Evolutionary conservation across 1,140 invertebrate species (phyloP).

Genomic region (Drosophila takahashii): DNA sequence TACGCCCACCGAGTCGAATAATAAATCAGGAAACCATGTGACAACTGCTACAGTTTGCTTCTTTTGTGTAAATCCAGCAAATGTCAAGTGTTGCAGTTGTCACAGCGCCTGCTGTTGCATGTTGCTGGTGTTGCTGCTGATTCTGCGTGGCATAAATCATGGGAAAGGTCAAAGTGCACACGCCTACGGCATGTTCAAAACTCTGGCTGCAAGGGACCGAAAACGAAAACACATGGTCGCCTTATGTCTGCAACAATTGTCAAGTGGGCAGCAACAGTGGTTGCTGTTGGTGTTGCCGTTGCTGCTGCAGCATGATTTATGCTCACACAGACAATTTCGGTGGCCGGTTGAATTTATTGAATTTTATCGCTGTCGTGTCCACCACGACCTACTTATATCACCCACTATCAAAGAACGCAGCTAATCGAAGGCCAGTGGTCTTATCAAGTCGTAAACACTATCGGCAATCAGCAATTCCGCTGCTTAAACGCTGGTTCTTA

Average conservation of each 20-base stretch:
- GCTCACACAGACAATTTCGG: constrained; percentile 15
- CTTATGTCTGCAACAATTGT: constrained; percentile 65
- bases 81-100: constrained; percentile 58
- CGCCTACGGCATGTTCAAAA: constrained; percentile 45
- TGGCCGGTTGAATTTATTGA: constrained; percentile 21
- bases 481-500: constrained; percentile 11
- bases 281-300: constrained; percentile 15
- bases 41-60: constrained; percentile 52
- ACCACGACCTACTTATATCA: constrained; percentile 54
- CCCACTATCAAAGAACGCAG: not conserved
- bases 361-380: constrained; percentile 28
- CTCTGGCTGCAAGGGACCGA: constrained; percentile 3
- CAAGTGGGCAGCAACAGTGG: constrained; percentile 44
- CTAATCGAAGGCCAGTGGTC: constrained; percentile 30
- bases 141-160: constrained; percentile 60
- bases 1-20: constrained; percentile 15
- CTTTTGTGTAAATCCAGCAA: constrained; percentile 35
- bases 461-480: constrained; percentile 14
- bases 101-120: constrained; percentile 10
- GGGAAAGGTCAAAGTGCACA: constrained; percentile 67
- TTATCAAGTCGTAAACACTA: constrained; percentile 24
- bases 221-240: constrained; percentile 45
- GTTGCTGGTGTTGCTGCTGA: constrained; percentile 5
- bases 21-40: constrained; percentile 33
- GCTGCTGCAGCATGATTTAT: constrained; percentile 62